Conservation (phyloP, 2,888 invertebrate species). For the Eugnorisma glareosa region DNA sequence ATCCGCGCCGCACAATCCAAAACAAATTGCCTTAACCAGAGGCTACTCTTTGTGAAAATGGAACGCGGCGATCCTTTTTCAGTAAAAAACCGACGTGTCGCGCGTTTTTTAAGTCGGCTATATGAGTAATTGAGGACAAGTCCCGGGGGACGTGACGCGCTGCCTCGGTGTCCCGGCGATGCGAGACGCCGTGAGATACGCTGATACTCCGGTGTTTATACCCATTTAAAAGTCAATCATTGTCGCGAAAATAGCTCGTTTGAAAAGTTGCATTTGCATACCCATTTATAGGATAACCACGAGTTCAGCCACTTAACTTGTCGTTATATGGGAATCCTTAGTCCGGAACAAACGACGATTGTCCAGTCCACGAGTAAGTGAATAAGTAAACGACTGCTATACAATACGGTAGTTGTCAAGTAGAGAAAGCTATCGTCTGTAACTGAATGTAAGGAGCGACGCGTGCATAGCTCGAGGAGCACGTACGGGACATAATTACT, state of each 20-base stretch:
- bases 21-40: conserved; percentile 84
- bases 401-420: conserved; percentile 67
- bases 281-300: conserved; percentile 80
- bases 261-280: conserved; percentile 81
- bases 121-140: conserved; percentile 80
- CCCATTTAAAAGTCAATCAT: conserved; percentile 88
- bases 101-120: conserved; percentile 73
- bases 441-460: conserved; percentile 53
- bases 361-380: conserved; percentile 67
- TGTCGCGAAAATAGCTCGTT: conserved; percentile 79
- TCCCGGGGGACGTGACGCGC: conserved; percentile 68
- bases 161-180: conserved; percentile 61
- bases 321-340: conserved; percentile 78
- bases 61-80: conserved; percentile 76
- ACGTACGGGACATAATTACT: conserved; percentile 63
- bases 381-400: conserved; percentile 63
- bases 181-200: conserved; percentile 67
- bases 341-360: conserved; percentile 73
- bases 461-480: conserved; percentile 28
- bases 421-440: conserved; percentile 63
- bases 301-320: conserved; percentile 81
- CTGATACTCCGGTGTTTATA: conserved; percentile 76
- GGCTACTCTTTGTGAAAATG: conserved; percentile 77
- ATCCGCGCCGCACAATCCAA: conserved; percentile 81
- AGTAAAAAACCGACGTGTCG: conserved; percentile 74